phyloP scores from a whole-genome alignment of 2,797 vertebrate genomes.

The Manis javanica region DNA sequence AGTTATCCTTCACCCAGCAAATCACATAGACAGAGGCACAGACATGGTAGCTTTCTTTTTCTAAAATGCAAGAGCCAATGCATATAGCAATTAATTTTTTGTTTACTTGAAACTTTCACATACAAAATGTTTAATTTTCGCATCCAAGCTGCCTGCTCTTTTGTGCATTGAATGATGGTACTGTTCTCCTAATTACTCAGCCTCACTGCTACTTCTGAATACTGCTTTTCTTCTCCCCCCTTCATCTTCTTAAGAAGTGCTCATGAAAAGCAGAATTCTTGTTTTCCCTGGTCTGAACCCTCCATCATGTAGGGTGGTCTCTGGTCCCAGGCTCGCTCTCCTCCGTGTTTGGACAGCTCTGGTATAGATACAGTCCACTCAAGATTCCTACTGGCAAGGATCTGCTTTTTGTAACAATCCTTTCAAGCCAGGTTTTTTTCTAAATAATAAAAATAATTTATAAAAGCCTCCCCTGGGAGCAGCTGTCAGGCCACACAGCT shows the following conservation, averaged over 20 bases:
- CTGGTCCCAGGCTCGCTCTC: conserved; percentile 64
- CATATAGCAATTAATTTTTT: conserved; percentile 59
- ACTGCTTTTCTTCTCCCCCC: neutral
- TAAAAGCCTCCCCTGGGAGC: conserved; percentile 54
- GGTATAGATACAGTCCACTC: conserved; percentile 40
- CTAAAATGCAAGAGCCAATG: conserved; percentile 16
- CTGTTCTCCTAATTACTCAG: neutral
- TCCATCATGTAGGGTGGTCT: neutral
- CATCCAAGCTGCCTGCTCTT: neutral
- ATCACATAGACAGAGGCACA: neutral
- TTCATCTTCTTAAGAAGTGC: conserved; percentile 17
- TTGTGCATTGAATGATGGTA: neutral
- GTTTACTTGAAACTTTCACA: conserved; percentile 61
- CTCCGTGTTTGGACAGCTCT: conserved; percentile 64
- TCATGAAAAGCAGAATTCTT: conserved; percentile 53
- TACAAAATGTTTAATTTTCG: conserved; percentile 64
- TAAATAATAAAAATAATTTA: conserved; percentile 1
- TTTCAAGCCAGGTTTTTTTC: conserved; percentile 69
- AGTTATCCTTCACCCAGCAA: neutral
- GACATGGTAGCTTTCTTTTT: neutral
- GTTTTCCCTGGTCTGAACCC: conserved; percentile 65
- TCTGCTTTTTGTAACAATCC: conserved; percentile 71
- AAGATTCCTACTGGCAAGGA: neutral
- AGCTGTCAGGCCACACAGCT: conserved; percentile 80
- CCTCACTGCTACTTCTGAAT: neutral